Base-by-base conservation (phyloP, 2,888 invertebrate genomes). In the Catocala sponsa region DNA sequence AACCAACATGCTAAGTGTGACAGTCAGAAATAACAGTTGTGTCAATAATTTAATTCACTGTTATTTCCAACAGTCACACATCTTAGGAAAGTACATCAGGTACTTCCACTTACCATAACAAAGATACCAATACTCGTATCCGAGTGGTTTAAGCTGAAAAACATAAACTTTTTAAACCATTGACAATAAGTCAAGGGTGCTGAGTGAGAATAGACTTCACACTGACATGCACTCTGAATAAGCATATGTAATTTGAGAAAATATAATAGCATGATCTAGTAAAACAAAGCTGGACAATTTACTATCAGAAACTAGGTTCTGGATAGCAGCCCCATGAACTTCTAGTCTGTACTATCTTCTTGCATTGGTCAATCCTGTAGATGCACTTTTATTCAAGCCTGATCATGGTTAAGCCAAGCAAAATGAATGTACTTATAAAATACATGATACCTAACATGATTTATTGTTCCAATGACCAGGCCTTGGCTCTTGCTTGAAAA, bases 61-160 rank as follows among this genome's bases (percentile, higher is more conserved):
- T 80, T 81, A 80, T 82, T 85, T 82, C 82, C 85, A 81, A 72
- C 82, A 85, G 83, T 75, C 85, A 82, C 81, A 83, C 82, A 80
- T 38, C 54, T 78, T 77, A 88, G 87, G 92, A 92, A 91, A 89
- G 93, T 91, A 94, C 93, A 76, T 73, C 62, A 65, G 67, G 92
- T 93, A 94, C 94, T 88, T 89, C 88, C 93, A 94, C 94, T 94
- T 94, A 94, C 94, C 94, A 94, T 92, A 82, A 84, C 49, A 85
- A 84, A 86, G 88, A 87, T 90, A 92, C 83, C 90, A 91, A 91
- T 84, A 90, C 92, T 91, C 89, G 91, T 92, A 91, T 92, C 94
- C 89, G 86, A 93, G 90, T 83, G 86, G 94, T 86, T 85, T 85
- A 89, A 87, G 91, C 94, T 94, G 94, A 94, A 94, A 94, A 94